Evolutionary conservation across 2,113 vertebrate species (phyloP).

Genomic region (Lycaon pictus): DNA sequence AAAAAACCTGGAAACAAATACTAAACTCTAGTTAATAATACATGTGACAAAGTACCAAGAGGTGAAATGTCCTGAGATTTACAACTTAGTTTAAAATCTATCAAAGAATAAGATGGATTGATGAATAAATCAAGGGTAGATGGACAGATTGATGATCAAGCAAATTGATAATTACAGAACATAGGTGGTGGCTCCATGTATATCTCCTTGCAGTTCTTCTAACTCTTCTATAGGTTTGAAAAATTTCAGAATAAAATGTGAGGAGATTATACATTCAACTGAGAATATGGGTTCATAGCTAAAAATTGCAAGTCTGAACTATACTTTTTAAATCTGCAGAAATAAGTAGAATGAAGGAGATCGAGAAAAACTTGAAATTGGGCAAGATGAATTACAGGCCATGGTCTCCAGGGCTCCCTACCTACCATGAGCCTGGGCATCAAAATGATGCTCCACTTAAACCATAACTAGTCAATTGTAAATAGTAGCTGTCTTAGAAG

Average conservation of each 20-base stretch:
- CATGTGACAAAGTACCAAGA: neutral
- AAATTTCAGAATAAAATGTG: neutral
- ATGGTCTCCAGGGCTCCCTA: accelerated
- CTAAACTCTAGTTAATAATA: neutral
- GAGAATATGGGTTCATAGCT: conserved; percentile 9
- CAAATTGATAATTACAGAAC: neutral
- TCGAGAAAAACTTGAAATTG: neutral
- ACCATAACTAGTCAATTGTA: neutral
- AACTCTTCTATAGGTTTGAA: neutral
- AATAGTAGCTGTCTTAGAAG: neutral
- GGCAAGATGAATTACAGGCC: neutral
- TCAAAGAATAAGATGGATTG: neutral
- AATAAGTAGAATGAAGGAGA: neutral
- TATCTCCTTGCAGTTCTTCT: neutral
- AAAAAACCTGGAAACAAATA: neutral
- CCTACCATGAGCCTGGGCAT: neutral
- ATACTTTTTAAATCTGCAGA: conserved; percentile 12
- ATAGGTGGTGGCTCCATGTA: neutral
- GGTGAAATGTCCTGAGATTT: neutral
- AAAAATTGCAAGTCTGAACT: neutral
- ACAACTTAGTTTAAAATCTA: neutral
- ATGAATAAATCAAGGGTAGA: neutral
- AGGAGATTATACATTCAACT: neutral
- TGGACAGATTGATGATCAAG: neutral
- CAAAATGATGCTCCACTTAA: too few relatives aligned